These are phyloP conservation scores for Odontesthes bonariensis DNA, from an alignment of 2,113 vertebrate species.

Conservation along the genomic window DNA sequence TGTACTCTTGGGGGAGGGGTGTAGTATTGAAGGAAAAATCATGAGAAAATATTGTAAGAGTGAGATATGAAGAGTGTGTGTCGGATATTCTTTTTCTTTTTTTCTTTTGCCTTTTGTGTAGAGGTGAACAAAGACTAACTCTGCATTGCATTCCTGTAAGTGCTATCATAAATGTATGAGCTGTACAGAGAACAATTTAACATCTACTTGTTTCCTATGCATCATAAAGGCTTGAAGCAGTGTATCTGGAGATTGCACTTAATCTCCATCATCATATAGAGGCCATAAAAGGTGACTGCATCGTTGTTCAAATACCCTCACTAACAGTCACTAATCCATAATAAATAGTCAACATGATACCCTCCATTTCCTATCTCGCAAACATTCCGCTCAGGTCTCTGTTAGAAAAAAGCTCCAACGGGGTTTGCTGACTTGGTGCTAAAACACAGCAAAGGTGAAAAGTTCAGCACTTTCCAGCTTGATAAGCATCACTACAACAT, in stretches of 20 bases:
- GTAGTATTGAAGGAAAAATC: conserved; percentile 35
- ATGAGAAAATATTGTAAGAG: conserved; percentile 38
- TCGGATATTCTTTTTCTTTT: background rate
- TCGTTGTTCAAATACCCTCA: background rate
- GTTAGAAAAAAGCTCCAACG: background rate
- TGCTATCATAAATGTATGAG: conserved; percentile 13
- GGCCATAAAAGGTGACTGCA: background rate
- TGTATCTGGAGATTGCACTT: conserved; percentile 6
- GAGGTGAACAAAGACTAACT: conserved; percentile 27
- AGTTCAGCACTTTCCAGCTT: conserved; percentile 45
- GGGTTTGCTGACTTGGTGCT: background rate
- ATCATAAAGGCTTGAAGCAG: conserved; percentile 20
- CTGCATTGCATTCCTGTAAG: conserved; percentile 14
- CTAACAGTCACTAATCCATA: conserved; percentile 1
- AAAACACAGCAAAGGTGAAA: conserved; percentile 55
- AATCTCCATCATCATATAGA: conserved; percentile 1
- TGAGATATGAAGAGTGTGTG: conserved; percentile 19
- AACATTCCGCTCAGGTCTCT: background rate
- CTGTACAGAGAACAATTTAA: conserved; percentile 28
- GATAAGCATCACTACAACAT: conserved; percentile 23
- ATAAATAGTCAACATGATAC: conserved; percentile 9
- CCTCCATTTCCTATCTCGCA: background rate
- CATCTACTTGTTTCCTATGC: conserved; percentile 36
- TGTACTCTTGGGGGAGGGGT: background rate
- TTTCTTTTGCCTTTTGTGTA: no score